Evolutionary conservation across 1,140 invertebrate genomes (phyloP), one percentile per base, ranked within the genome.

Genomic region (Xylocopa sonorina): DNA sequence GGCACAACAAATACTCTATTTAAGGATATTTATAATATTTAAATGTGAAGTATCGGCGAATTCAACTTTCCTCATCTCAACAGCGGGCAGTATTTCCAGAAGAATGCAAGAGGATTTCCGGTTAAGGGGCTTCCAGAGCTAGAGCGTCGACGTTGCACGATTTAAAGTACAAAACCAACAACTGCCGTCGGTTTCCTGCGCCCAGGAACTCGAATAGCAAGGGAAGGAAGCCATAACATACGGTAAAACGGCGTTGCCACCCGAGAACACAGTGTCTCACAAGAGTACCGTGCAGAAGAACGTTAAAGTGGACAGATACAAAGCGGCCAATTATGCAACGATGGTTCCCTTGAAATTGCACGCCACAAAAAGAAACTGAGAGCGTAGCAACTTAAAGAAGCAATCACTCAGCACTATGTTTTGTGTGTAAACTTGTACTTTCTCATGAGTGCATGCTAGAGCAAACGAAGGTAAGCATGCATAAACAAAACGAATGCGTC

Each of bases 221-320:
- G 38, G 51, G 14, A n/a, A 38, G 21, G 29, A 62, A 73, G 43
- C 29, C 27, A 29, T 46, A 46, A 38, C 14, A 2, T 18, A 32
- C 2, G 21, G 9, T 14, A 21, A 43, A 50, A 50, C 7, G 18
- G 18, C 41, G n/a, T 29, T n/a, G 12, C 43, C 4, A 34, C 24
- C 18, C 68, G 34, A 16, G 60, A 43, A 64, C 48, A 48, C 29
- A 62, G 34, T 64, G 46, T 74, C 60, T 34, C 21, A 21, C 48
- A n/a, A 53, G 18, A 74, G 27, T 16, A 27, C 12, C 29, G 5
- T 2, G 38, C 43, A 24, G 14, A 53, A 53, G 53, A 64, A 74
- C 46, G 16, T 14, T 74, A 32, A 62, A 64, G 48, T 74, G 72
- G 72, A 64, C 72, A 74, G 46, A 53, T 74, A 74, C 46, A 74